A percentile compares a stretch with the other conserved stretches of the same genome.
phyloP scores from a whole-genome alignment of 2,113 vertebrate genomes.

The Silurus meridionalis region DNA sequence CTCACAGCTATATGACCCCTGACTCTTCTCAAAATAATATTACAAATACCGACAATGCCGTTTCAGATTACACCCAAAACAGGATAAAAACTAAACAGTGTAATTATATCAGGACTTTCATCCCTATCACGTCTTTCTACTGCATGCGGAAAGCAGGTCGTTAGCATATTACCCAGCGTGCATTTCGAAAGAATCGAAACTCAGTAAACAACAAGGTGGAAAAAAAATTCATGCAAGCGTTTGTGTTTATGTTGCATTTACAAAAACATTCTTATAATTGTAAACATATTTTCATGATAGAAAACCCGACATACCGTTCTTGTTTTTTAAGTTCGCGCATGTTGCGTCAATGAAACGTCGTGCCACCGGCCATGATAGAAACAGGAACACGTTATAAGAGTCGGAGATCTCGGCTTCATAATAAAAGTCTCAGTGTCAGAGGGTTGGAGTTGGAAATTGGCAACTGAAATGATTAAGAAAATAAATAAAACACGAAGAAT shows the following conservation, averaged over 20 bases:
- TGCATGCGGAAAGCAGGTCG: background rate
- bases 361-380: background rate
- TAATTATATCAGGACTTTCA: background rate
- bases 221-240: no score
- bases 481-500: no score
- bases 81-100: background rate
- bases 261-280: rapidly evolving
- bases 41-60: background rate
- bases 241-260: background rate
- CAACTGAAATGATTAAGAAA: no score
- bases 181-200: background rate
- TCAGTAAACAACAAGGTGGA: background rate
- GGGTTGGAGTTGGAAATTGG: no score
- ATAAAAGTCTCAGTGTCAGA: constrained; percentile 25
- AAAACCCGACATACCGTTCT: background rate
- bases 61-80: background rate
- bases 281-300: background rate
- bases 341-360: constrained; percentile 8
- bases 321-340: background rate
- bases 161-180: constrained; percentile 47
- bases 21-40: background rate
- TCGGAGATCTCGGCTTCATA: background rate
- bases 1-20: background rate
- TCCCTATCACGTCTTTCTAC: background rate
- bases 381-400: rapidly evolving